These are phyloP conservation scores for Ips nitidus DNA, from an alignment of 1,140 invertebrate genomes.

Conservation along the genomic window DNA sequence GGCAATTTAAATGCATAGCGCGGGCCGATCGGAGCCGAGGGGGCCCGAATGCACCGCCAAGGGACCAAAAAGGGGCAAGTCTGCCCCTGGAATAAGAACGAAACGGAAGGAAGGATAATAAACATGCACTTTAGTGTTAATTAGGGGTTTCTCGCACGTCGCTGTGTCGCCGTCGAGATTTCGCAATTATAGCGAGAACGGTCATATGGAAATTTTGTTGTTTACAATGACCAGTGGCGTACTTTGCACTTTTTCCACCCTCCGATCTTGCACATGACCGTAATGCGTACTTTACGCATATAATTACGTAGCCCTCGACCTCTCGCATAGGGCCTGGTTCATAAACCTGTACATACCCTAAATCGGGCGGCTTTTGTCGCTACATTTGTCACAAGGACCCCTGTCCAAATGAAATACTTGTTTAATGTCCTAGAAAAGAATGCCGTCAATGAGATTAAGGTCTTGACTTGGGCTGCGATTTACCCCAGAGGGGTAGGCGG, in stretches of 20 bases:
- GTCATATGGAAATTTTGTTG: neutral
- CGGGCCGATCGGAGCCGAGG: constrained; percentile 44
- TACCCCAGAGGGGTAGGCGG: no score
- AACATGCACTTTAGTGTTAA: constrained; percentile 15
- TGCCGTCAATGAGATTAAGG: constrained; percentile 33
- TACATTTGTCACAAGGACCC: constrained; percentile 28
- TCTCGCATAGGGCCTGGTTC: neutral
- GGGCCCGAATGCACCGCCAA: constrained; percentile 35
- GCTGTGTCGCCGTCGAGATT: neutral
- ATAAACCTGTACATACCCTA: neutral
- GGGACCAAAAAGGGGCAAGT: constrained; percentile 11
- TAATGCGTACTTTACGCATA: neutral
- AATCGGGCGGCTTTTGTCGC: constrained; percentile 19
- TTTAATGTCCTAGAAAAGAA: constrained; percentile 39
- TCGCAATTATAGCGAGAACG: neutral
- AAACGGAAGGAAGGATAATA: constrained; percentile 9
- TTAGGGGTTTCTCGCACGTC: constrained; percentile 10
- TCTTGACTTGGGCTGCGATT: constrained; percentile 14
- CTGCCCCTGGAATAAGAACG: constrained; percentile 1
- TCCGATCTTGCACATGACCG: no score
- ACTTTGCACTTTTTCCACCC: no score
- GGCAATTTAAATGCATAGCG: constrained; percentile 49
- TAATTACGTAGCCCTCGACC: neutral
- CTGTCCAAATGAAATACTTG: constrained; percentile 37
- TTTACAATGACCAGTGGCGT: neutral